Base-by-base conservation (phyloP, 2,888 invertebrate genomes). In the Nudaria mundana region DNA sequence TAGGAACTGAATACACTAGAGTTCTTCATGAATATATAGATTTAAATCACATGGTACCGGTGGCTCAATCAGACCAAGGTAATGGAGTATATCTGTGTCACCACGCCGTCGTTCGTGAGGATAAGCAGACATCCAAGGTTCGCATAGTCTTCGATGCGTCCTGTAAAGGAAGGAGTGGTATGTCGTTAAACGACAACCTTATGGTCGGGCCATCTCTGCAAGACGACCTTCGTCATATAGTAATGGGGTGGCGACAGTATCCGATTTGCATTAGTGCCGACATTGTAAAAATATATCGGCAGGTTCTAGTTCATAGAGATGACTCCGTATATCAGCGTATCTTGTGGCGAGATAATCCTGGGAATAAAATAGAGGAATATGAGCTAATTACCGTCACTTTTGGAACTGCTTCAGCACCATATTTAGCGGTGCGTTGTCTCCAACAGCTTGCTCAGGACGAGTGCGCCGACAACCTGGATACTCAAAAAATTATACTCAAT, bases 211-310 rank as follows among this genome's bases (percentile, higher is more conserved):
- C 45, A 2, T 25, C 30, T 13, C 3, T 41, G 2, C 45, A 46
- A 30, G 10, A 30, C 6, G 41, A 41, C 6, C 23, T 41, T 18
- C 20, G 41, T 6, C 40, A 34, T 14, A 30, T 33, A 1, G 11
- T 40, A 3, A 37, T 40, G 40, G 30, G 30, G 23, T 44, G 40
- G 37, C 14, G 40, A 28, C 5, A 3, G 3, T 23, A 30, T n/a
- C 13, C n/a, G 4, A 23, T 36, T 23, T 8, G 6, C 3, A 7
- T 30, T 3, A 11, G 22, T 4, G 36, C 30, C 0, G 52, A 48
- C 16, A 35, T 48, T 1, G 26, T 39, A 0, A 48, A 48, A 28
- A 48, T 48, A 46, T 52, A 48, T 30, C 29, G 52, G 0, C 38
- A 40, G 13, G 30, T 52, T 1, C 18, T 11, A 13, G 30, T 51